Base-by-base conservation (phyloP, 2,888 invertebrate genomes). In the Thyatira batis region DNA sequence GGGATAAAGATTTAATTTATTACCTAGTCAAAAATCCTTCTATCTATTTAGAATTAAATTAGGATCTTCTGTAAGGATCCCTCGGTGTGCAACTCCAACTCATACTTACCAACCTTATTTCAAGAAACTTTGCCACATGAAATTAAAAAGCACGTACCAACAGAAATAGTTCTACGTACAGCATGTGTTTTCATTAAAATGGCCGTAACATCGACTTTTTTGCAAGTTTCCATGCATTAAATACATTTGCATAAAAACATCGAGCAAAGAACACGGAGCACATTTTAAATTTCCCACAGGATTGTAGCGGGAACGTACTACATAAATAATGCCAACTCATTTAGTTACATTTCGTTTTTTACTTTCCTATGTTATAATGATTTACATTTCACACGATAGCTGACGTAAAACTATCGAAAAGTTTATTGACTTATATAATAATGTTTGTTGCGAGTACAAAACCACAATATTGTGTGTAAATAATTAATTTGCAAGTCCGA, bases 261-360 rank as follows among this genome's bases (percentile, higher is more conserved):
- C 9, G 28, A 17, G n/a, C 27, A 17, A 27, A 13, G 48, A 48
- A 48, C 27, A 20, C 27, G 27, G 13, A 48, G 27, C 48, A 48
- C 27, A 20, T 48, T 48, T 48, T 48, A 48, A 48, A 48, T 48
- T 48, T 48, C 48, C 48, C 48, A 48, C 48, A 27, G 48, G 48
- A 48, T 48, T 20, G 13, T 27, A 27, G 48, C 28, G 48, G 46
- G 27, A 28, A 48, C 20, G 27, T 27, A 39, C 17, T 39, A 48
- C 48, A 48, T 48, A 48, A 48, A 48, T 48, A 48, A 48, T 48
- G 20, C 28, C 48, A 20, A 11, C 27, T 28, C 27, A 48, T 48
- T 48, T 48, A 39, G 39, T 17, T 27, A 27, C 13, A 27, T 27
- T 48, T 48, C 17, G 17, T 27, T 20, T 17, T 17, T 48, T 48